These are phyloP conservation scores for Junco hyemalis DNA, from an alignment of 2,113 vertebrate species.

Conservation along the genomic window DNA sequence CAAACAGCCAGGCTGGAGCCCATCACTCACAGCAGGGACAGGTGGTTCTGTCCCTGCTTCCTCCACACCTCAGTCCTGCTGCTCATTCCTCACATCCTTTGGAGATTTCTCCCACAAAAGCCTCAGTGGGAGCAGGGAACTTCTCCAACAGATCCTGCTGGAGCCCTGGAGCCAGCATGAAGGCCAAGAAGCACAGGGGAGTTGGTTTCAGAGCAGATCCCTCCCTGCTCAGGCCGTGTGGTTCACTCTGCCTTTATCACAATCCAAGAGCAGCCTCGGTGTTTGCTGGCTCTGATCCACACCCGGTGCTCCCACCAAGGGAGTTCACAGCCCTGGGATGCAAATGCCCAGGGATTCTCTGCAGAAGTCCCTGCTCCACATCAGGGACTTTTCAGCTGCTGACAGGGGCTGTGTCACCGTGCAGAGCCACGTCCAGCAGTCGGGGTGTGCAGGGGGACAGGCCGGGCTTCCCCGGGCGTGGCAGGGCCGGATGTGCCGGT, in stretches of 20 bases:
- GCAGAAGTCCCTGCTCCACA: background rate
- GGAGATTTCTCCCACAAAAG: background rate
- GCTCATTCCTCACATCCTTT: rapidly evolving
- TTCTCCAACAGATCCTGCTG: background rate
- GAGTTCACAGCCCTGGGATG: constrained; percentile 14
- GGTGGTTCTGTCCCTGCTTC: background rate
- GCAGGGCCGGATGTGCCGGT: rapidly evolving
- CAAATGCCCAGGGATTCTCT: constrained; percentile 6
- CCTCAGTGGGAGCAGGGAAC: rapidly evolving
- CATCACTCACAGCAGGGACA: rapidly evolving
- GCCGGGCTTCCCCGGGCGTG: background rate
- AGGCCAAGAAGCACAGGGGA: background rate
- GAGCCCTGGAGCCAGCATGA: background rate
- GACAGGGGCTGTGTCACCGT: background rate
- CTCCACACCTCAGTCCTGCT: background rate
- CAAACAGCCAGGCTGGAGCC: background rate
- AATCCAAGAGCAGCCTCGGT: rapidly evolving
- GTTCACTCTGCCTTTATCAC: background rate
- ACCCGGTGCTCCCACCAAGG: rapidly evolving
- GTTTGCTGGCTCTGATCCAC: background rate
- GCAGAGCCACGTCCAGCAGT: background rate
- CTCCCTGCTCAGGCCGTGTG: rapidly evolving
- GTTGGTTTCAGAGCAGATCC: too few species aligned
- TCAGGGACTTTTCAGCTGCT: constrained; percentile 25
- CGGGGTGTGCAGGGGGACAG: background rate